A percentile compares a stretch with the other conserved stretches of the same genome.
phyloP scores from a whole-genome alignment of 2,797 vertebrate species.

The Malacoraja senta region DNA sequence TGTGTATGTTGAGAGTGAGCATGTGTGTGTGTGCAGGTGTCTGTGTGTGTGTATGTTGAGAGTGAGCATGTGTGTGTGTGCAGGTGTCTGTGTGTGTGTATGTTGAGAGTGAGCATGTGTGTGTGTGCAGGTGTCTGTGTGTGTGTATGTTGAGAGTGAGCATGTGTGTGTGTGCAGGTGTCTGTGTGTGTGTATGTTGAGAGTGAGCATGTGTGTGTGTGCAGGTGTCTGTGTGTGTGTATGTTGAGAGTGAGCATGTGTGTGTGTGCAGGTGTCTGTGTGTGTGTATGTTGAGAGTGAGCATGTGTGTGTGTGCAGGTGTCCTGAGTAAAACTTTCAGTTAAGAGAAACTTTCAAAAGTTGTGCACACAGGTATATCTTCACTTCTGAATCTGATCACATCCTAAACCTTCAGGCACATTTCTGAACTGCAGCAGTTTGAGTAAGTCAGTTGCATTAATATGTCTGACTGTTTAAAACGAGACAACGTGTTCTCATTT shows the following conservation, averaged over 20 bases:
- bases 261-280: background rate
- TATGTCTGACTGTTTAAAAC: background rate
- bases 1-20: no score
- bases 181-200: no score
- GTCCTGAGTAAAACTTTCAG: background rate
- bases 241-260: no score
- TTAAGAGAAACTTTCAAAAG: background rate
- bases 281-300: background rate
- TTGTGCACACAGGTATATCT: background rate
- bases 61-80: background rate
- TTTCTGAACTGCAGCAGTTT: background rate
- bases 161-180: background rate
- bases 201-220: background rate
- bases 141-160: no score
- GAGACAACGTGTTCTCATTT: constrained; percentile 18
- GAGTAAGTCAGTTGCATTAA: background rate
- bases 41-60: no score
- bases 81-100: background rate
- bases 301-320: background rate
- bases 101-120: no score
- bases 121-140: background rate
- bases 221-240: background rate
- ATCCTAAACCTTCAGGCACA: background rate
- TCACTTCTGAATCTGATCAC: background rate
- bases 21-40: background rate